A percentile compares a stretch with the other conserved stretches of the same genome.
Evolutionary conservation across 1,140 invertebrate genomes (phyloP).

Genomic region (Philaenus spumarius): DNA sequence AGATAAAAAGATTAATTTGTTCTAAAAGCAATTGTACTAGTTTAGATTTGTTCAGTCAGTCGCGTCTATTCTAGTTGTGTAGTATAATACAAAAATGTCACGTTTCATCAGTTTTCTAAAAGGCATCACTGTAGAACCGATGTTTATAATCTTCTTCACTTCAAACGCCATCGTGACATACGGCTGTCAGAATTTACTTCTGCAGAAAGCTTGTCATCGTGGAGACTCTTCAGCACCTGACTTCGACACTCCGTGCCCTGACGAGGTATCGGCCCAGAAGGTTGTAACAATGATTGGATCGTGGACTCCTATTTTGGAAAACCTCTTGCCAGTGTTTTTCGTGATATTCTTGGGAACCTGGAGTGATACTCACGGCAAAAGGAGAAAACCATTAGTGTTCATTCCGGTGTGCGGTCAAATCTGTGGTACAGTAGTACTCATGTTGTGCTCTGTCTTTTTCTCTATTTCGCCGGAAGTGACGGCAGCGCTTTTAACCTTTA

Average conservation of each 20-base stretch:
- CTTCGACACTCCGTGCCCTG: neutral
- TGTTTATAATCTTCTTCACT: conserved; percentile 21
- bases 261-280: conserved; percentile 24
- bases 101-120: neutral
- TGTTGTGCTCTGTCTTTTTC: conserved; percentile 22
- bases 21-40: too few species aligned
- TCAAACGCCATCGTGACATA: conserved; percentile 13
- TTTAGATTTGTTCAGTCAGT: too few species aligned
- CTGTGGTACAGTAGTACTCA: conserved; percentile 2
- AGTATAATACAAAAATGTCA: too few species aligned
- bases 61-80: too few species aligned
- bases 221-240: neutral
- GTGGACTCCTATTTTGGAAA: conserved; percentile 28
- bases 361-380: conserved; percentile 28
- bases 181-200: conserved; percentile 18
- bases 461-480: conserved; percentile 19
- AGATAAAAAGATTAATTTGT: too few species aligned
- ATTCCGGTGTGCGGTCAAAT: conserved; percentile 34
- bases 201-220: conserved; percentile 21
- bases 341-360: conserved; percentile 32
- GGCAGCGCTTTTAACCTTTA: conserved; percentile 36
- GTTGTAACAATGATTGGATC: conserved; percentile 27
- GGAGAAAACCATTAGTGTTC: conserved; percentile 41
- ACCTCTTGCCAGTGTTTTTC: conserved; percentile 28
- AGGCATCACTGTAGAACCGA: conserved; percentile 22